Conservation (phyloP, 1,140 invertebrate genomes). For the Tribolium madens region DNA sequence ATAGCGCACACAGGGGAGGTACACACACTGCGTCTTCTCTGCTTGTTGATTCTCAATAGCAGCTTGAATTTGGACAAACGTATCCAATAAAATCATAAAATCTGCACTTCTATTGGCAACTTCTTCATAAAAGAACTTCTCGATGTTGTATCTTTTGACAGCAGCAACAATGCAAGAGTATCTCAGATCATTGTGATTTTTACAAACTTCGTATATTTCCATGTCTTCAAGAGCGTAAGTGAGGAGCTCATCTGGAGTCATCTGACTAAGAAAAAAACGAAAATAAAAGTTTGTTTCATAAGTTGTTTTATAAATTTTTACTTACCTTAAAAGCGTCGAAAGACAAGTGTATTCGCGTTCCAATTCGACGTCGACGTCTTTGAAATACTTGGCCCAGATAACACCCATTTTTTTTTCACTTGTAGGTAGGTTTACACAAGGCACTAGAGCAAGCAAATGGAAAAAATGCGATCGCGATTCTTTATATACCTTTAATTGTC, state of each 20-base stretch:
- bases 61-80: background rate
- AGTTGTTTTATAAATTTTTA: background rate
- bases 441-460: too few relatives aligned
- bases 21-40: background rate
- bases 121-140: constrained; percentile 11
- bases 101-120: constrained; percentile 4
- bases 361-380: too few relatives aligned
- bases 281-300: background rate
- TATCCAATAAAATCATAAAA: background rate
- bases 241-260: background rate
- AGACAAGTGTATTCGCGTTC: background rate
- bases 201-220: constrained; percentile 18
- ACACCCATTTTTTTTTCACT: too few relatives aligned
- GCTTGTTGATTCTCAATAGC: background rate
- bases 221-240: background rate
- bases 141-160: constrained; percentile 10
- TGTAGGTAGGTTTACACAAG: too few relatives aligned
- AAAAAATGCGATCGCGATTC: too few relatives aligned
- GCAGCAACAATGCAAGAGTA: background rate
- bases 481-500: too few relatives aligned
- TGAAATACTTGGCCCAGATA: too few relatives aligned
- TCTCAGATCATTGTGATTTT: background rate
- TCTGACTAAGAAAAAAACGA: background rate
- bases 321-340: background rate
- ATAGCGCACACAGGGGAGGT: background rate